These are phyloP conservation scores for Synodontis membranacea DNA, from an alignment of 2,113 vertebrate genomes.

Conservation along the genomic window DNA sequence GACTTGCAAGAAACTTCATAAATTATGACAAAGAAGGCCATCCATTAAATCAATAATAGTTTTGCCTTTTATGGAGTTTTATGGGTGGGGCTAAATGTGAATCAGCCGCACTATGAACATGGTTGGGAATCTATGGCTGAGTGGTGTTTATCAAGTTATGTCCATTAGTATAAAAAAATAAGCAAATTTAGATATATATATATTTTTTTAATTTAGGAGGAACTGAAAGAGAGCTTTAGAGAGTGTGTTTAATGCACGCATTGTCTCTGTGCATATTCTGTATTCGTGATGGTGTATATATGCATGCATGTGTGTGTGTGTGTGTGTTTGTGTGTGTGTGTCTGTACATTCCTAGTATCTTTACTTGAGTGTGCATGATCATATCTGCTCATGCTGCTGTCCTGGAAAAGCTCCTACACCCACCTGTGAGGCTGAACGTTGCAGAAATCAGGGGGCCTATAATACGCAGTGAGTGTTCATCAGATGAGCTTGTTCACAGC, in stretches of 20 bases:
- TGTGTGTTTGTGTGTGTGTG: not conserved
- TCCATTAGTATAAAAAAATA: not conserved
- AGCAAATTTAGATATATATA: not conserved
- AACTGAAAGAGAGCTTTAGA: no score
- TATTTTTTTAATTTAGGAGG: not conserved
- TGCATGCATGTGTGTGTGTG: not conserved
- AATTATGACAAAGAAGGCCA: not conserved
- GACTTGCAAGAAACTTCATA: not conserved
- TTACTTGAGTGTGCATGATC: not conserved
- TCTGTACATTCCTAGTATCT: not conserved
- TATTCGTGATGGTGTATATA: not conserved
- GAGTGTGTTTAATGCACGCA: not conserved
- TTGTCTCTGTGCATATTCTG: not conserved
- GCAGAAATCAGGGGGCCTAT: slow-evolving; percentile 43
- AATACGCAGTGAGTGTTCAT: slow-evolving; percentile 42
- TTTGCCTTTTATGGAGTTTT: not conserved
- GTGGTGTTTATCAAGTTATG: not conserved
- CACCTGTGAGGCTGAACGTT: slow-evolving; percentile 43
- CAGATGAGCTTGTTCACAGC: slow-evolving; percentile 52
- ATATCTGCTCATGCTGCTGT: slow-evolving; percentile 12
- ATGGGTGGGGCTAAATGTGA: not conserved
- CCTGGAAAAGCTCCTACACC: slow-evolving; percentile 34
- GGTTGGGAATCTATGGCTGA: not conserved
- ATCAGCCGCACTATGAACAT: not conserved
- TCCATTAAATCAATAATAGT: not conserved